Conservation (phyloP, 2,113 vertebrate species). For the Lagopus leucura region DNA sequence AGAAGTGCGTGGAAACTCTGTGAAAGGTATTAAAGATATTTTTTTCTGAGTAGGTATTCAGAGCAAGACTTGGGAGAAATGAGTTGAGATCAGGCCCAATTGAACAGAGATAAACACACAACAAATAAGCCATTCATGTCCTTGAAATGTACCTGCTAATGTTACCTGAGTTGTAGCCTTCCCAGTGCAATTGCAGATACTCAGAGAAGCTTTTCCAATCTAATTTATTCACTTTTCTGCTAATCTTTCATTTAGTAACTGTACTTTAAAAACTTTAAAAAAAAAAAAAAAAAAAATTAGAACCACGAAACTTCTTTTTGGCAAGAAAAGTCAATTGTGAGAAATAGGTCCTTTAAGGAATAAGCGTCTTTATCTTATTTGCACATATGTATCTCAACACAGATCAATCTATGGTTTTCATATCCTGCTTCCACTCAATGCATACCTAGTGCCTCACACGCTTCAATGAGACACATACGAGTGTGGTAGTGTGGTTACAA, state of each 20-base stretch:
- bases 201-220: background rate
- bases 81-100: background rate
- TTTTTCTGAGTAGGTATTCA: background rate
- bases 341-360: background rate
- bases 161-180: background rate
- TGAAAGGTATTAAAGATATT: background rate
- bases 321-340: background rate
- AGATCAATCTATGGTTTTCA: background rate
- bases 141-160: background rate
- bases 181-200: background rate
- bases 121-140: background rate
- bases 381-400: background rate
- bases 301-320: background rate
- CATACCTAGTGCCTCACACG: background rate
- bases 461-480: background rate
- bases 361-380: background rate
- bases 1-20: background rate
- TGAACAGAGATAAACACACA: background rate
- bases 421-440: background rate
- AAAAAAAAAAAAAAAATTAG: accelerated
- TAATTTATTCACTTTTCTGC: background rate
- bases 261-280: accelerated
- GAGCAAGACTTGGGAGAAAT: background rate
- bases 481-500: background rate
- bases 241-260: accelerated